Base-by-base conservation (phyloP, 2,113 vertebrate genomes). In the Copsychus sechellarum region DNA sequence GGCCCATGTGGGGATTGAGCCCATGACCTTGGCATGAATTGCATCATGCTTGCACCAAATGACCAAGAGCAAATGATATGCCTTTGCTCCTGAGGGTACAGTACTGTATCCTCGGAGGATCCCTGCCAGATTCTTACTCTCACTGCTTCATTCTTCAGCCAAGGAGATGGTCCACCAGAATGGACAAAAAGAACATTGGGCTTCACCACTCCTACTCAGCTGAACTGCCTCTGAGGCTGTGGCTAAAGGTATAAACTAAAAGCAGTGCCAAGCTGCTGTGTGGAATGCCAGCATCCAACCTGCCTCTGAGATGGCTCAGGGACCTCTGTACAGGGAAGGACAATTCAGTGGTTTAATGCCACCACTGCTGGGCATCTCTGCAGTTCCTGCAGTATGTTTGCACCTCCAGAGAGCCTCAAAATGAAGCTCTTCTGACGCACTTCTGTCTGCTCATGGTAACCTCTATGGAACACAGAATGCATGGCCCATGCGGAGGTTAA, bases 401-500 rank as follows among this genome's bases (percentile, higher is more conserved):
- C 24, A 78, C 9, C 45, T 57, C 31, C 4, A 2, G 14, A 29
- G 16, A 66, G 43, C 51, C 47, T 78, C 36, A 87, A 57, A 87
- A 90, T 36, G 8, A 51, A 86, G 77, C 23, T 67, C 28, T 72
- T 83, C 28, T 79, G 12, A 34, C 43, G 9, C 48, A 60, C 47
- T 72, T 88, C 34, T 83, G 36, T 76, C 58, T 47, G 53, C n/a
- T 83, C 23, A 25, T 0, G 11, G 24, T 28, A 87, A 72, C 33
- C 22, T 78, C 34, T 9, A 8, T 24, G 9, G 20, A 50, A 82
- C 9, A 40, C 6, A 23, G 53, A 29, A 36, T 4, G 3, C 24
- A 40, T 16, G 0, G 0, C 17, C 36, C 54, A 26, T 12, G 21
- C 3, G 1, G 28, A 84, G 11, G 28, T 65, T 87, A 23, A 54